Evolutionary conservation across 2,797 vertebrate species (phyloP).

Genomic region (Galagoides demidoff): DNA sequence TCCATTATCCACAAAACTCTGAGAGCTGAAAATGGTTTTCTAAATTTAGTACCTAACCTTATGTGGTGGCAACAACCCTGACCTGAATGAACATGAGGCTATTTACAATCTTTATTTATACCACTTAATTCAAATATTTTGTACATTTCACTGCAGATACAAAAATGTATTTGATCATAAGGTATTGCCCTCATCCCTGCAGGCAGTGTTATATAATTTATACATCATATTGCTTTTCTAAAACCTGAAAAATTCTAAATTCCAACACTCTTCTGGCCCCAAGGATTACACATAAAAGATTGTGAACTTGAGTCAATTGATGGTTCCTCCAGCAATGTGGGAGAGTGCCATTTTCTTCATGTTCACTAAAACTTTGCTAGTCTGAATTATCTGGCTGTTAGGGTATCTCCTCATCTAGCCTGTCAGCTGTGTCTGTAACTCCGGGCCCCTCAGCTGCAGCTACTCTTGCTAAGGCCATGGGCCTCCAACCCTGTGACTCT

Average conservation of each 20-base stretch:
- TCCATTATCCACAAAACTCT: neutral
- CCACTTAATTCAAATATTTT: neutral
- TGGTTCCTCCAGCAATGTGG: rapidly evolving
- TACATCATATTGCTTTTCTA: neutral
- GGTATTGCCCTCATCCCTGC: neutral
- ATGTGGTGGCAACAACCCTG: neutral
- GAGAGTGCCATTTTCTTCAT: neutral
- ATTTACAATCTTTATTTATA: neutral
- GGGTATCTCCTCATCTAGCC: neutral
- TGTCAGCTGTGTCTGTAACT: neutral
- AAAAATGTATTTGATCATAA: neutral
- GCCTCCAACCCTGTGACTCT: neutral
- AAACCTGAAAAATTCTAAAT: neutral
- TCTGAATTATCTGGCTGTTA: neutral
- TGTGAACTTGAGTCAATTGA: too few relatives aligned
- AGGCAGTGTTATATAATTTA: neutral
- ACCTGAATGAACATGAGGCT: neutral
- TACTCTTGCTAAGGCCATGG: neutral
- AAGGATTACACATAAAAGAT: neutral
- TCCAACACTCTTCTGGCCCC: neutral
- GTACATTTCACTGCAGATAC: neutral
- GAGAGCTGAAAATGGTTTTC: neutral
- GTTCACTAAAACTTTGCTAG: neutral
- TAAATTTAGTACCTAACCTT: neutral
- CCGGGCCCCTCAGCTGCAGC: too few relatives aligned